Base-by-base conservation (phyloP, 2,797 vertebrate genomes). In the Manis crassicaudata region DNA sequence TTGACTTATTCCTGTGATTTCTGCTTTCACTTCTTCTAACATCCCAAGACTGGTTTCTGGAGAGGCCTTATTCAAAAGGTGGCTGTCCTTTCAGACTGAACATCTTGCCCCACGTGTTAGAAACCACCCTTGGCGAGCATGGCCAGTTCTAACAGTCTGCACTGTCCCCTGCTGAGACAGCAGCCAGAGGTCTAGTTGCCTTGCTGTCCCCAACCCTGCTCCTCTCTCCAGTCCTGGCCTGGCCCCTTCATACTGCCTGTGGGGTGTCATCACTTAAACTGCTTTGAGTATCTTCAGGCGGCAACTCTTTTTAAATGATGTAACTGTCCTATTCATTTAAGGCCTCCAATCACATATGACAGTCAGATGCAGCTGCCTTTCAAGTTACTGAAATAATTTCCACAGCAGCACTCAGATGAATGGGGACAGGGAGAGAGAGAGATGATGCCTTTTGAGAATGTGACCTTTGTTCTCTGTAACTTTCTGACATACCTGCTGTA, bases 21-120 rank as follows among this genome's bases (percentile, higher is more conserved):
- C 72, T 3, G 23, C 73, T 93, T 98, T 91, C 77, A 87, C 58
- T 95, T 8, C 54, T 63, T 82, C 52, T 37, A 85, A 67, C 75
- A 75, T 46, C 77, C 62, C 79, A 76, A 46, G 14, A 32, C 29
- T 65, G n/a, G 40, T 82, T 82, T 82, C 40, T 68, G 50, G 80
- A 90, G 56, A 73, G 58, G 35, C 65, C 88, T 84, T 50, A 54
- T 29, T 75, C 43, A 86, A 91, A 56, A 94, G 35, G 37, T 35
- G 54, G 76, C 52, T 82, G 7, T 21, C 79, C 29, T 81, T 13
- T 82, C 43, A 63, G 56, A 54, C 37, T 83, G 60, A 76, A 92
- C 43, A 84, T 70, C 90, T 94, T 95, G 76, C 35, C 68, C 35
- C 76, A 68, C 17, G 37, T 88, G 85, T 95, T 37, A 73, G 77